Evolutionary conservation across 1,140 invertebrate species (phyloP).

Genomic region (Wiebesia pumilae): DNA sequence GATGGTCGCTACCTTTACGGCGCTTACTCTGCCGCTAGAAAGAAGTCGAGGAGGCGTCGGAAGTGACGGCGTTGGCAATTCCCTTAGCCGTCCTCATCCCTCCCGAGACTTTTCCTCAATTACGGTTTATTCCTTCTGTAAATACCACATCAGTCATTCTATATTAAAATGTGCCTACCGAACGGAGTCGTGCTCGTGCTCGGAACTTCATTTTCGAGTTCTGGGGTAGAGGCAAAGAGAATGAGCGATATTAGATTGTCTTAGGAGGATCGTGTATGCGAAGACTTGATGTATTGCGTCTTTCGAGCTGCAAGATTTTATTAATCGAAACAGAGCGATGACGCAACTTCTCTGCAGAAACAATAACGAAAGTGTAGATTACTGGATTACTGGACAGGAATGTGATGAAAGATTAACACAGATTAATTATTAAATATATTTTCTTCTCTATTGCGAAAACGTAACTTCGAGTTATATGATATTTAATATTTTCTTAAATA

Average conservation of each 20-base stretch:
- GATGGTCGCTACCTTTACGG: slow-evolving; percentile 19
- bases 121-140: slow-evolving; percentile 43
- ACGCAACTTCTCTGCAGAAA: not conserved
- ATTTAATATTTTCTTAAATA: not conserved
- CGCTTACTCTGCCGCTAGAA: slow-evolving; percentile 7
- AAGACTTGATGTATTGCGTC: slow-evolving; percentile 19
- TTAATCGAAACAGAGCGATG: slow-evolving; percentile 22
- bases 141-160: slow-evolving; percentile 52
- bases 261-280: not conserved
- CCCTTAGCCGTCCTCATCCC: not conserved
- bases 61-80: not conserved
- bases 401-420: not conserved
- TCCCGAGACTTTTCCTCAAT: slow-evolving; percentile 39
- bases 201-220: slow-evolving; percentile 38
- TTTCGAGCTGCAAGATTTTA: not conserved
- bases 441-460: not conserved
- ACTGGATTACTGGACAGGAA: too few species aligned
- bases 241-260: slow-evolving; percentile 10
- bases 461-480: not conserved
- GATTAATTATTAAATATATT: not conserved
- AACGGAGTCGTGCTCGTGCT: not conserved
- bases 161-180: slow-evolving; percentile 48
- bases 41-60: not conserved
- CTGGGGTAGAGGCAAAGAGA: not conserved
- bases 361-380: slow-evolving; percentile 28